phyloP scores from a whole-genome alignment of 2,888 invertebrate genomes.

The Myopa testacea region DNA sequence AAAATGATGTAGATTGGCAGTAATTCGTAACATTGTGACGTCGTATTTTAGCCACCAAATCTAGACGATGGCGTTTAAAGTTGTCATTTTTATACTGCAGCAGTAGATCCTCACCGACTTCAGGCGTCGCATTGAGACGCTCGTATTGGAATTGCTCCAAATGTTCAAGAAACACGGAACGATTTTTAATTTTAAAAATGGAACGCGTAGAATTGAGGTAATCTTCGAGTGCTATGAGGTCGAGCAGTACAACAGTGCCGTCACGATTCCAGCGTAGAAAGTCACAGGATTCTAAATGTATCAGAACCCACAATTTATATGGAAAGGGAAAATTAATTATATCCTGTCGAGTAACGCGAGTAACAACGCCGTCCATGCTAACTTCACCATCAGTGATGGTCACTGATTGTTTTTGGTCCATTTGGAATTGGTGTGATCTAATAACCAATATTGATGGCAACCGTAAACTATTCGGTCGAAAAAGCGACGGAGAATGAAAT shows the following conservation, averaged over 20 bases:
- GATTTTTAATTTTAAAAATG: constrained; percentile 54
- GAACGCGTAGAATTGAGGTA: constrained; percentile 52
- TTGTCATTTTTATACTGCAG: constrained; percentile 53
- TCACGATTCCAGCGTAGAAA: constrained; percentile 55
- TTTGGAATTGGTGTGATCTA: background rate
- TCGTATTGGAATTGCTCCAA: constrained; percentile 50
- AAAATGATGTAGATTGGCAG: no score
- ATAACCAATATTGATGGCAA: no score
- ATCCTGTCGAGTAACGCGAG: constrained; percentile 49
- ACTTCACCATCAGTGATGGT: no score
- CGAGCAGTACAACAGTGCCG: constrained; percentile 52
- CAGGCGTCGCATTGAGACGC: constrained; percentile 48
- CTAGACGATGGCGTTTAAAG: constrained; percentile 54
- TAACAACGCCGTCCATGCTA: constrained; percentile 4
- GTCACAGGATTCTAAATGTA: constrained; percentile 51
- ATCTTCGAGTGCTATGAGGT: constrained; percentile 49
- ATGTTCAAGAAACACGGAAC: constrained; percentile 51
- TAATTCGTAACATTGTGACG: constrained; percentile 33
- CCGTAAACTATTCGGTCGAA: no score
- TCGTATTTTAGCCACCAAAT: constrained; percentile 52
- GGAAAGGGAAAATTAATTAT: constrained; percentile 55
- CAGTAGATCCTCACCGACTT: constrained; percentile 51
- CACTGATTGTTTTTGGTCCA: constrained; percentile 21
- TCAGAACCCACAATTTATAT: constrained; percentile 53
- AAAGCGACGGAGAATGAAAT: no score